Evolutionary conservation across 1,140 invertebrate genomes (phyloP), one percentile per base, ranked within the genome.

Genomic region (Trichoplusia ni): DNA sequence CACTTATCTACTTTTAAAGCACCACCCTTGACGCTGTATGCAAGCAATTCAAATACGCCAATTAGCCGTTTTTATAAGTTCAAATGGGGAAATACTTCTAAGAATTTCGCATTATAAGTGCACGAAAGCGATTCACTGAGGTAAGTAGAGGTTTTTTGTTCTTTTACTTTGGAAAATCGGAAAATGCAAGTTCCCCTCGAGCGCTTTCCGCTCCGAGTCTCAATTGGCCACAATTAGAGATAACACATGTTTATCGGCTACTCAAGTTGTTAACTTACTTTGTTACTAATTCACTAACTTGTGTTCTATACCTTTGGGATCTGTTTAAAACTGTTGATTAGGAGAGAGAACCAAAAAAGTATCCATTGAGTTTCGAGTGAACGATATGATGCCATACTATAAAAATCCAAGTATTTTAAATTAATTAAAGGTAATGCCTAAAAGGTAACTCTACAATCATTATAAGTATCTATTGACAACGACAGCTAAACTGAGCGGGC

Each of bases 91-190:
- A n/a, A 69, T 54, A 31, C 37, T 72, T 66, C 64, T 54, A 42
- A 66, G 64, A 69, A 68, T 6, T 61, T 66, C 42, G 42, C 23
- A 58, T 66, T 27, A 11, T 7, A 40, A 46, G 29, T 53, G 63
- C 62, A 64, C 47, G 67, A 58, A 69, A 58, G 49, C 51, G 46
- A 44, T 14, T 66, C 68, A 66, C 62, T 65, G 42, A 64, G 47
- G 56, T 29, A 35, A 61, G 37, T 65, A 16, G 31, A 40, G 33
- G 38, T 42, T 54, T 54, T 58, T 23, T 37, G 14, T 40, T 38
- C 56, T 64, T 64, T 69, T 59, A 54, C 58, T 70, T 44, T 27
- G n/a, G n/a, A n/a, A 51, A 18, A 21, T 37, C 19, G 40, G 19
- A 59, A 59, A 61, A 53, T 37, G 54, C 23, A 44, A 42, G 53